phyloP scores from a whole-genome alignment of 2,797 vertebrate genomes.

The Leuciscus waleckii region DNA sequence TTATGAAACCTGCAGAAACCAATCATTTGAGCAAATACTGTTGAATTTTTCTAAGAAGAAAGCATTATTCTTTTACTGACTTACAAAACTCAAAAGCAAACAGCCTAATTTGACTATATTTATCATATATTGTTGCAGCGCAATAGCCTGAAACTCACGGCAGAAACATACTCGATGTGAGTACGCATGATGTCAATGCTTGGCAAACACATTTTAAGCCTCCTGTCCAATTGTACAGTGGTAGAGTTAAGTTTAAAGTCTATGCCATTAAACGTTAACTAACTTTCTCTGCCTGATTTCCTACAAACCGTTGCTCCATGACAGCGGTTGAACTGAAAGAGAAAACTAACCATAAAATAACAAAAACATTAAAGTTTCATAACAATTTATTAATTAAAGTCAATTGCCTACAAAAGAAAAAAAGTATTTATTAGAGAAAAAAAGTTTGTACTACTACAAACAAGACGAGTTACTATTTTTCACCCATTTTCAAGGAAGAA shows the following conservation, averaged over 20 bases:
- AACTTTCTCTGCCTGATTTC: neutral
- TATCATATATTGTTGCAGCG: neutral
- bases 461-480: neutral
- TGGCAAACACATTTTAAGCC: neutral
- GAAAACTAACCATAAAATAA: neutral
- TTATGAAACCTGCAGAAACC: conserved; percentile 5
- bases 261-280: neutral
- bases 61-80: neutral
- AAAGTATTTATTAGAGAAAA: neutral
- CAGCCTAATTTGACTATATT: neutral
- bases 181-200: neutral
- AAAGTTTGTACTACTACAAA: neutral
- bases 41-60: neutral
- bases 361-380: neutral
- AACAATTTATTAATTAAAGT: neutral
- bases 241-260: neutral
- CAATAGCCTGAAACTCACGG: neutral
- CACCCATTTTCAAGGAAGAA: neutral
- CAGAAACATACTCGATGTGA: neutral
- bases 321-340: neutral
- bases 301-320: neutral
- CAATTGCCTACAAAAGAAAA: neutral
- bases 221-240: neutral
- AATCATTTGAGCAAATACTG: neutral
- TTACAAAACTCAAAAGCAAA: neutral